A percentile compares a stretch with the other conserved stretches of the same genome.
These are phyloP conservation scores for Cavia porcellus DNA, from an alignment of 2,113 vertebrate species.

Conservation along the genomic window DNA sequence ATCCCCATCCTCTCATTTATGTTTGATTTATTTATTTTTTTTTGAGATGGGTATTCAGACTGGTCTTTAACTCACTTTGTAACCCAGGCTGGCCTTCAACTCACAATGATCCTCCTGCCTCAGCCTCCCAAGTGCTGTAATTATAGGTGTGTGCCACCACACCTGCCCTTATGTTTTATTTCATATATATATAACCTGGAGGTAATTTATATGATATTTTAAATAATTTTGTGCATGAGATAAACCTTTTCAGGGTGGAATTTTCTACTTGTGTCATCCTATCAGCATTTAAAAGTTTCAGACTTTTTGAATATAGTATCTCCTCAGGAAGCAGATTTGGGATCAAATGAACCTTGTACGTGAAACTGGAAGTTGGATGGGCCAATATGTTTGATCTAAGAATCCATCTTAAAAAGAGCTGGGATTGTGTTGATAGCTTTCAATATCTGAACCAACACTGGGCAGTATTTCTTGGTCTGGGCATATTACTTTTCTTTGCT, in stretches of 20 bases:
- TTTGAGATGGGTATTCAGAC: neutral
- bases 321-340: neutral
- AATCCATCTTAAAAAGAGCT: neutral
- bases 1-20: neutral
- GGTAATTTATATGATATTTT: neutral
- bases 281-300: neutral
- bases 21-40: neutral
- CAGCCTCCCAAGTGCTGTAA: neutral
- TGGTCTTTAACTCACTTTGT: neutral
- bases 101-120: neutral
- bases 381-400: neutral
- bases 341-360: constrained; percentile 21
- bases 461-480: neutral
- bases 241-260: neutral
- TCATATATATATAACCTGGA: neutral
- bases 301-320: neutral
- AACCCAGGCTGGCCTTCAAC: neutral
- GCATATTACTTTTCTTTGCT: neutral
- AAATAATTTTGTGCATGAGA: neutral
- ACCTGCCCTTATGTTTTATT: neutral
- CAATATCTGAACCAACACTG: neutral
- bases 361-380: constrained; percentile 33
- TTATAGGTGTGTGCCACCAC: neutral
- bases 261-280: neutral
- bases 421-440: neutral